These are phyloP conservation scores for Xestia c-nigrum DNA, from an alignment of 2,888 invertebrate species.

Conservation along the genomic window DNA sequence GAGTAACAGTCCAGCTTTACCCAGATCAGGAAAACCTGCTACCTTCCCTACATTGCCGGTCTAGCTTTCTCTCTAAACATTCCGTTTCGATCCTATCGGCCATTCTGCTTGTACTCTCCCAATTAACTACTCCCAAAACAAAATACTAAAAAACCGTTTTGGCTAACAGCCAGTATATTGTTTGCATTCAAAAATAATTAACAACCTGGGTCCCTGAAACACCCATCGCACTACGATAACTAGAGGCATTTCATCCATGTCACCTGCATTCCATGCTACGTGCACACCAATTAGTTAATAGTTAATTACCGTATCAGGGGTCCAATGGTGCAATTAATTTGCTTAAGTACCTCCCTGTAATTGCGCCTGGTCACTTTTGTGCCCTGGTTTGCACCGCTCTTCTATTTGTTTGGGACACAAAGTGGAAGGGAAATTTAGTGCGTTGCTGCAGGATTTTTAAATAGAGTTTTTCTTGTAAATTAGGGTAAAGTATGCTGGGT, in stretches of 20 bases:
- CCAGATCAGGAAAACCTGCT: neutral
- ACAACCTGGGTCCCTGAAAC: neutral
- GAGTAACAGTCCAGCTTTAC: neutral
- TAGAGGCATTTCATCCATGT: neutral
- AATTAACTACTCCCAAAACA: neutral
- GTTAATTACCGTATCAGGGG: conserved; percentile 45
- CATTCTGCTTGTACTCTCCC: neutral
- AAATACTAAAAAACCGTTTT: neutral
- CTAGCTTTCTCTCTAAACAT: neutral
- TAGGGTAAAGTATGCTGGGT: conserved; percentile 6
- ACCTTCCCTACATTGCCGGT: neutral
- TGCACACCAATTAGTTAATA: conserved; percentile 48
- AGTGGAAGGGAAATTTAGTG: conserved; percentile 6
- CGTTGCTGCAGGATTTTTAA: conserved; percentile 26
- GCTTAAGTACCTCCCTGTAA: conserved; percentile 43
- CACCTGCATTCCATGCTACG: conserved; percentile 28
- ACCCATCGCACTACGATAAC: neutral
- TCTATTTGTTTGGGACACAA: conserved; percentile 28
- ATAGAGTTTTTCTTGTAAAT: conserved; percentile 19
- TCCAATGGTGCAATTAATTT: conserved; percentile 50
- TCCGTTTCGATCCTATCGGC: neutral
- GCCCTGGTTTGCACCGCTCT: neutral
- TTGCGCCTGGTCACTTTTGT: conserved; percentile 38
- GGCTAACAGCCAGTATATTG: neutral
- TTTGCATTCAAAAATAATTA: neutral